Conservation (phyloP, 2,113 vertebrate species). For the Poecilia latipinna region DNA sequence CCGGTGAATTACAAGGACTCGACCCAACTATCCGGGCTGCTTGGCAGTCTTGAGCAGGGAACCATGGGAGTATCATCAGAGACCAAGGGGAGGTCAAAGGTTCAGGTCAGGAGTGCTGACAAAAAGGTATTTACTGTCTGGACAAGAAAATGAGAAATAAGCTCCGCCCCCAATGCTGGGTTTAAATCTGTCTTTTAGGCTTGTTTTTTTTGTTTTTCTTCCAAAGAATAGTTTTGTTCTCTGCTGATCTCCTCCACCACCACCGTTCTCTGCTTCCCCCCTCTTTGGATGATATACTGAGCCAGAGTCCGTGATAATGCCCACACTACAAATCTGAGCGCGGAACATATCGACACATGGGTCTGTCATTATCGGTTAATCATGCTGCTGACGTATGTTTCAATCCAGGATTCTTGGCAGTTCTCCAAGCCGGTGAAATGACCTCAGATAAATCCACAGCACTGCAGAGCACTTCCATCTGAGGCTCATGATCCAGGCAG, state of each 20-base stretch:
- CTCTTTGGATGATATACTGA: conserved; percentile 71
- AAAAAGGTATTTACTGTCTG: conserved; percentile 79
- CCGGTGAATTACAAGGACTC: conserved; percentile 83
- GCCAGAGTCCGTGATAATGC: conserved; percentile 67
- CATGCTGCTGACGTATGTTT: conserved; percentile 70
- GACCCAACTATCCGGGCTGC: conserved; percentile 46
- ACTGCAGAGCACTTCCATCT: conserved; percentile 27
- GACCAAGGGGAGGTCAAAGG: conserved; percentile 73
- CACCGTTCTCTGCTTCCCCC: conserved; percentile 20
- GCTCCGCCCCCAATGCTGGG: conserved; percentile 42
- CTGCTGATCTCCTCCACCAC: conserved; percentile 23
- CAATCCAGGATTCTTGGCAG: conserved; percentile 70
- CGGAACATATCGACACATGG: conserved; percentile 77
- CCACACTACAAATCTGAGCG: conserved; percentile 76
- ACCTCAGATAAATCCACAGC: conserved; percentile 68
- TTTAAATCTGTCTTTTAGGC: conserved; percentile 33
- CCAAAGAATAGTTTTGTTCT: conserved; percentile 14
- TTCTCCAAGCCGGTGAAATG: conserved; percentile 61
- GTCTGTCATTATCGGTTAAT: conserved; percentile 81
- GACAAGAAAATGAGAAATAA: conserved; percentile 77
- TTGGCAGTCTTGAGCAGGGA: conserved; percentile 77
- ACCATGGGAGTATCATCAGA: conserved; percentile 73
- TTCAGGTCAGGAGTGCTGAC: conserved; percentile 70
- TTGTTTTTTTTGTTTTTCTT: conserved; percentile 9
- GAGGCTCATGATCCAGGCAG: conserved; percentile 32